Percentiles rank a stretch among this genome's conserved stretches.
Evolutionary conservation across 1,140 invertebrate species (phyloP).

Genomic region (Tigriopus japonicus): DNA sequence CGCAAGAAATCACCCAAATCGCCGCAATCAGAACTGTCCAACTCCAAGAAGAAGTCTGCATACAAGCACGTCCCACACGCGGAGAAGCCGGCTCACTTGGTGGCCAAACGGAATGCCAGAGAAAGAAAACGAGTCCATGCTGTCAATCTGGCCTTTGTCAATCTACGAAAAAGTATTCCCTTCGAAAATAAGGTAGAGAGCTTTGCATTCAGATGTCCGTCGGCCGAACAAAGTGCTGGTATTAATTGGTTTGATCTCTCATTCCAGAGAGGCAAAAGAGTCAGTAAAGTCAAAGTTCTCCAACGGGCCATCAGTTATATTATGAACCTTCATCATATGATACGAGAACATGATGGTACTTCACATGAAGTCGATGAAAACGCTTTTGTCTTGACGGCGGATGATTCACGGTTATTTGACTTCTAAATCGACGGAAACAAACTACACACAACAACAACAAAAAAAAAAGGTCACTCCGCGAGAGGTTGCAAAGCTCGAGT

Average conservation of each 20-base stretch:
- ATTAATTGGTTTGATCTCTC: not conserved
- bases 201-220: not conserved
- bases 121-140: slow-evolving; percentile 35
- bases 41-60: slow-evolving; percentile 6
- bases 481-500: too few relatives aligned
- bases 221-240: not conserved
- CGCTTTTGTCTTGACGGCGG: too few relatives aligned
- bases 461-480: too few relatives aligned
- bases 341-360: slow-evolving; percentile 17
- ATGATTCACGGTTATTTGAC: too few relatives aligned
- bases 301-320: slow-evolving; percentile 27
- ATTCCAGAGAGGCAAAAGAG: slow-evolving; percentile 21
- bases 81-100: slow-evolving; percentile 32
- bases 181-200: not conserved
- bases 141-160: slow-evolving; percentile 33
- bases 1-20: too few relatives aligned
- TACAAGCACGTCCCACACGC: slow-evolving; percentile 27
- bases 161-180: slow-evolving; percentile 31
- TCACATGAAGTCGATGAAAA: too few relatives aligned
- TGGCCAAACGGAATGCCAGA: slow-evolving; percentile 35
- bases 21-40: not conserved
- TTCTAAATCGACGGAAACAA: too few relatives aligned
- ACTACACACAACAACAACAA: too few relatives aligned
- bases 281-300: slow-evolving; percentile 26
- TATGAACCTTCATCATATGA: slow-evolving; percentile 20